Base-by-base conservation (phyloP, 2,113 vertebrate genomes). In the Echinops telfairi region DNA sequence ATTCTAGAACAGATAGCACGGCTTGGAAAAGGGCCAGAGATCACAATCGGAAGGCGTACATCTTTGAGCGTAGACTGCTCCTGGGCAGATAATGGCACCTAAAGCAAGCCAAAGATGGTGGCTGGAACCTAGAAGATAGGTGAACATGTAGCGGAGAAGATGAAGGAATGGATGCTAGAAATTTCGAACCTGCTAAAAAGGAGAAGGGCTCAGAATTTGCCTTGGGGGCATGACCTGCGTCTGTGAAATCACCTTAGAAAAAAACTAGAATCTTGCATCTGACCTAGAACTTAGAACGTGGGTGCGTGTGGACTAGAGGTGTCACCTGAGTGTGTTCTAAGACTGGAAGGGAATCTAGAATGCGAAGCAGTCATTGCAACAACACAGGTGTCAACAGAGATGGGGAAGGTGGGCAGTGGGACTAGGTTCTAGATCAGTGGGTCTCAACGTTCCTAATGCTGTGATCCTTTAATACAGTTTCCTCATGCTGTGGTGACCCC, bases 51-150 rank as follows among this genome's bases (percentile, higher is more conserved):
- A 85, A 92, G n/a, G 33, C 17, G 23, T 10, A 29, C 11, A 83
- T 82, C 95, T 64, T 92, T 81, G 58, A 79, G 83, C 23, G 88
- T 80, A 77, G 83, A 94, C 40, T 60, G 31, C 1, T 53, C 31
- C 31, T 80, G 36, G 57, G 23, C 91, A 78, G 60, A 85, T 5
- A 82, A 83, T 0, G 12, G 33, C 80, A 75, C 31, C 76, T 77
- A 86, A 82, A 92, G 62, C 33, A 80, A 83, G n/a, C 7, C 75
- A 85, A 78, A 40, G 71, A 75, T 8, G 5, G 2, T 62, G 75
- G 62, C 81, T 79, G 29, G 71, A 84, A 75, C 27, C 47, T 33
- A 79, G 75, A 94, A 94, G 78, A 82, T 68, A 80, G 62, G 64
- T 38, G 71, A 77, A 66, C 15, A 80, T 43, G 86, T 31, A 58